phyloP scores from a whole-genome alignment of 2,888 invertebrate species.

The Muschampia plurimacula region DNA sequence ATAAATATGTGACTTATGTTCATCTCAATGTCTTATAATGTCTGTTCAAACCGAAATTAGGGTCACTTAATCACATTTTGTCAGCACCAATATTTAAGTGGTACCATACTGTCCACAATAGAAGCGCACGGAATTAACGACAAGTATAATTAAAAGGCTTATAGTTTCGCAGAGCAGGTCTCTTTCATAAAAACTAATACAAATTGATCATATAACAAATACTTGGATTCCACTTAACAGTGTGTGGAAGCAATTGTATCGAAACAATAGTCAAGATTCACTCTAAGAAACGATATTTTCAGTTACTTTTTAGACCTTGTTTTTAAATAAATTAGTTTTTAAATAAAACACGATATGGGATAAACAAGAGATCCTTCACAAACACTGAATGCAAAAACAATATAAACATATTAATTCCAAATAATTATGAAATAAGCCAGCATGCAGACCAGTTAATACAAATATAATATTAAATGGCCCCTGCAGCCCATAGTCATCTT shows the following conservation, averaged over 20 bases:
- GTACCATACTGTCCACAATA: constrained; percentile 43
- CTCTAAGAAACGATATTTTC: neutral
- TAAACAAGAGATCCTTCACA: neutral
- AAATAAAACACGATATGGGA: neutral
- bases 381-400: neutral
- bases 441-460: neutral
- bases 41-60: constrained; percentile 51
- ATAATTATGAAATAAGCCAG: neutral
- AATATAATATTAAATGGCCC: neutral
- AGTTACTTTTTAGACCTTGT: neutral
- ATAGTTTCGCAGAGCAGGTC: constrained; percentile 50
- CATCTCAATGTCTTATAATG: constrained; percentile 15
- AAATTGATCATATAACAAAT: constrained; percentile 28
- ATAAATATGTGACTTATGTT: constrained; percentile 13
- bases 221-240: constrained; percentile 18
- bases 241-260: neutral
- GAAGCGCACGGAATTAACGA: constrained; percentile 51
- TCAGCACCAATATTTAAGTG: constrained; percentile 70
- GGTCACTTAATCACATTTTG: constrained; percentile 74
- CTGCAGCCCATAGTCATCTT: neutral
- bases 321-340: neutral
- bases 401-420: neutral
- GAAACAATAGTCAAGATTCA: too few relatives aligned
- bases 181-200: constrained; percentile 43
- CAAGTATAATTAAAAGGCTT: constrained; percentile 61